Evolutionary conservation across 2,113 vertebrate genomes (phyloP), one percentile per base, ranked within the genome.

Genomic region (Anarhynchus alexandrinus): DNA sequence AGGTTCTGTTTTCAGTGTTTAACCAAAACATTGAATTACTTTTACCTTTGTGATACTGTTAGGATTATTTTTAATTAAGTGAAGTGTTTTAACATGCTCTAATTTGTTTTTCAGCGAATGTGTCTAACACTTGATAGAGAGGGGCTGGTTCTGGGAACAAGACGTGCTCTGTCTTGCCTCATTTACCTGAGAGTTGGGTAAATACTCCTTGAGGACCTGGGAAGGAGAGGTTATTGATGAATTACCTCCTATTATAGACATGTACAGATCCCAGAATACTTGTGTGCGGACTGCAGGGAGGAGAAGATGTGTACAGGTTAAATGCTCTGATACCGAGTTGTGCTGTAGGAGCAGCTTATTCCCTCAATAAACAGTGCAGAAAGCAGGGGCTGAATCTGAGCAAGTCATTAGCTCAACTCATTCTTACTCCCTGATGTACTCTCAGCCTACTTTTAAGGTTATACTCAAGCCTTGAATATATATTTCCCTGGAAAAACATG

Each of bases 51-150:
- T 93, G 74, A 77, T 92, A 66, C 57, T 80, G 73, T 82, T 80
- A 90, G 89, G 84, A 62, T 95, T 95, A 69, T 89, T 94, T 94
- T 85, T 95, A 94, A 96, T 93, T 92, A 85, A 93, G 88, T 62
- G 42, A 72, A 85, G 38, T 92, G 88, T 82, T 95, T 91, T 93
- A 94, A 93, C 74, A 45, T 82, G 77, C 61, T 92, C 43, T 94
- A 78, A 88, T 96, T 88, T 88, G 3, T 80, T 85, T 95, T 87
- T 89, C 45, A 64, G 78, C 70, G 64, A 87, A 91, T 51, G 57
- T 78, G 45, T 87, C 58, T 93, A 73, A 72, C 5, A 5, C 45
- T 94, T 82, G 84, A 78, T 81, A 55, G 71, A 91, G 74, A 86
- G 78, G 66, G 65, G 21, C 54, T 57, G 73, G 34, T 58, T 91